Evolutionary conservation across 2,113 vertebrate species (phyloP).

Genomic region (Isurus oxyrinchus): DNA sequence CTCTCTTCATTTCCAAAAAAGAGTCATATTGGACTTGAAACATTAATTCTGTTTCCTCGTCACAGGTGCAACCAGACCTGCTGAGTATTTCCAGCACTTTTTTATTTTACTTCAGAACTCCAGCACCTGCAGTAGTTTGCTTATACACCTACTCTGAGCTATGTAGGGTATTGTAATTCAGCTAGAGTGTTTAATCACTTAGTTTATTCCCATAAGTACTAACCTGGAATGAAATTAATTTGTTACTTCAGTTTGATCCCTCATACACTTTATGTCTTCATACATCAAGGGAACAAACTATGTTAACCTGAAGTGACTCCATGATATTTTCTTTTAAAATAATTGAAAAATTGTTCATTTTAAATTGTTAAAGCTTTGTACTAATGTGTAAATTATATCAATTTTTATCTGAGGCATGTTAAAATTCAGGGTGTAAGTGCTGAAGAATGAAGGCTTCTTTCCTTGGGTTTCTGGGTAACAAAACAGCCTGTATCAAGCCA

Average conservation of each 20-base stretch:
- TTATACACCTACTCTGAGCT: no score
- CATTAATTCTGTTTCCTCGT: no score
- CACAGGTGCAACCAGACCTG: no score
- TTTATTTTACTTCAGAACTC: no score
- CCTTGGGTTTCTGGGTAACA: not conserved
- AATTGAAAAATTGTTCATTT: slow-evolving; percentile 11
- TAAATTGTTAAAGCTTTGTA: not conserved
- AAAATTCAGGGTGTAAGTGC: not conserved
- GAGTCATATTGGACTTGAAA: no score
- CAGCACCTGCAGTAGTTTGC: no score
- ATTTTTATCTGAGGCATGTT: not conserved
- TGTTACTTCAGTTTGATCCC: not conserved
- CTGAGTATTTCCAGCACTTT: no score
- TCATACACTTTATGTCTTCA: not conserved
- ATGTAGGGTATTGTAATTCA: not conserved
- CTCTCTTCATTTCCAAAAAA: no score
- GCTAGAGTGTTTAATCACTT: not conserved
- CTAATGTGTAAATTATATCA: not conserved
- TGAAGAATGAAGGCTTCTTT: not conserved
- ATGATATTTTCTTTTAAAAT: not conserved
- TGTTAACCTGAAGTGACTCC: not conserved
- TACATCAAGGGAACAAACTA: not conserved
- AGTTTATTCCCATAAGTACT: not conserved
- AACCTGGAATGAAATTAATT: not conserved
- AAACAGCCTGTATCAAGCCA: no score